Evolutionary conservation across 2,888 invertebrate species (phyloP), one percentile per base, ranked within the genome.

Genomic region (Ceraclea dissimilis): DNA sequence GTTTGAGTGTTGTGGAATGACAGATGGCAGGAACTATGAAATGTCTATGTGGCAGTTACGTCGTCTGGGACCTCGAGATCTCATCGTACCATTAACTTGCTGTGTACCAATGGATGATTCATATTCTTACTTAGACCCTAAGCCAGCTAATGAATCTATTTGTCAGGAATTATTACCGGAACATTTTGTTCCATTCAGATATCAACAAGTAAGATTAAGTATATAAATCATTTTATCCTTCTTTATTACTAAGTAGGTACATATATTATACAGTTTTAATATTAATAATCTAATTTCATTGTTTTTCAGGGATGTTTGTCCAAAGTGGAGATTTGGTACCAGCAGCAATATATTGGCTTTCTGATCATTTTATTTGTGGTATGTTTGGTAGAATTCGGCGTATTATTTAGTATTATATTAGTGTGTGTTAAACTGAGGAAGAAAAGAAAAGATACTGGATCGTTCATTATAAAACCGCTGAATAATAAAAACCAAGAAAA

Each of bases 1-100:
- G 88, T 83, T 90, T 67, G 79, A 84, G 56, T 91, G 91, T 67
- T 91, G 91, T 69, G 91, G 90, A 21, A 85, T 91, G 70, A 81
- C 82, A 49, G 84, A 84, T 64, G 85, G 87, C 6, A 81, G 82
- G 59, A 90, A 91, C 75, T 91, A 88, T 71, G 88, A 88, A 66
- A 86, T 86, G 63, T 88, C 90, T 0, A 72, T 84, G 67, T 91
- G 91, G 91, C 82, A 87, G 61, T 72, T 90, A 50, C 84, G 87
- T 65, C 80, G 86, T 60, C 79, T 86, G 44, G 87, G 88, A 0
- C 84, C 86, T 61, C 79, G 83, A 57, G 84, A 84, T 52, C 74
- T 84, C 70, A 75, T 82, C 0, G 85, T 85, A 19, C 88, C 88
- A 39, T 75, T 82, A 2, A 83, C 82, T 52, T 88, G 88, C 66